These are phyloP conservation scores for Eleginops maclovinus DNA, from an alignment of 2,113 vertebrate genomes.

Conservation along the genomic window DNA sequence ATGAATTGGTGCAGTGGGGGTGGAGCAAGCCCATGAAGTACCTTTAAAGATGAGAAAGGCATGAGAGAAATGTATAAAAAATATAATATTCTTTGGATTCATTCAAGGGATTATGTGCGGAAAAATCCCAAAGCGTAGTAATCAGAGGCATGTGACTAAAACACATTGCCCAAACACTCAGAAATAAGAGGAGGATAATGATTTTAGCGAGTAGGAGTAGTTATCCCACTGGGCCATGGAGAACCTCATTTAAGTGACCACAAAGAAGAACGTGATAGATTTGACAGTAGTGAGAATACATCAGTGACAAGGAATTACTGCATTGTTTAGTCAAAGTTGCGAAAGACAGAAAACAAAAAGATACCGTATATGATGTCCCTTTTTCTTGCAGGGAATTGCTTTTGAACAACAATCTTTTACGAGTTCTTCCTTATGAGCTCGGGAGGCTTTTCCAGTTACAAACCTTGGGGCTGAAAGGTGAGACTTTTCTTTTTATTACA, in stretches of 20 bases:
- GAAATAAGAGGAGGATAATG: background rate
- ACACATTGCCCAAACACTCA: background rate
- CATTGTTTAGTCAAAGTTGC: background rate
- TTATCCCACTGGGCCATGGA: background rate
- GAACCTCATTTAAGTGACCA: background rate
- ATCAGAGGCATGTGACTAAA: background rate
- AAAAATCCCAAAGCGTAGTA: background rate
- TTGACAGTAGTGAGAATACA: background rate
- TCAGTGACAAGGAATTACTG: background rate
- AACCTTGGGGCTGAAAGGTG: slow-evolving; percentile 98
- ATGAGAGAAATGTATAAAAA: too few species aligned
- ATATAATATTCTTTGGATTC: background rate
- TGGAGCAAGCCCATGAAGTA: too few species aligned
- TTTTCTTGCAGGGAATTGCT: slow-evolving; percentile 95
- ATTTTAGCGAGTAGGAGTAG: background rate
- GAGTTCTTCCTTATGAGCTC: slow-evolving; percentile 99
- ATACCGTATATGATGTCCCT: background rate
- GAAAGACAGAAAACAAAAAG: background rate
- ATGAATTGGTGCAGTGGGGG: too few species aligned
- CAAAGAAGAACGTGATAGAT: background rate
- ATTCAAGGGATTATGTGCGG: background rate
- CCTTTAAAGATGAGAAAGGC: too few species aligned
- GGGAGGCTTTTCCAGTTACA: slow-evolving; percentile 98
- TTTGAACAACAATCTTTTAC: slow-evolving; percentile 99
- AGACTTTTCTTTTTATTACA: slow-evolving; percentile 31